Conservation (phyloP, 2,797 vertebrate species). For the Limosa lapponica region DNA sequence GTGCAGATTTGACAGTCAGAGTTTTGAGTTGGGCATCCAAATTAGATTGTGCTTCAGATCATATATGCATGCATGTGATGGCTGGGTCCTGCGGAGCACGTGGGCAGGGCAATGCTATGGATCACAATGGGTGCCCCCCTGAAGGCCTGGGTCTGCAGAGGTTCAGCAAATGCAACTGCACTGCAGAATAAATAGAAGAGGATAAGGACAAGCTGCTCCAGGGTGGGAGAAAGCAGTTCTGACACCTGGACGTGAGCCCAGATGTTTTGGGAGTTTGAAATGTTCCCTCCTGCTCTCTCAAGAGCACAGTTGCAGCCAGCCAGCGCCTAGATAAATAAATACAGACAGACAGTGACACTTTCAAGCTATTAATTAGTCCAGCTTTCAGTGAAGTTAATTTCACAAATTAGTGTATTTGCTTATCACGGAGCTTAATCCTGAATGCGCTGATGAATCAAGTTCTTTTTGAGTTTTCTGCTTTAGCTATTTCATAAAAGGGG, state of each 20-base stretch:
- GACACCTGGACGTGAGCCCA: conserved; percentile 27
- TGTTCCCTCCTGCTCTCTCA: conserved; percentile 14
- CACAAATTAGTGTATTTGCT: conserved; percentile 26
- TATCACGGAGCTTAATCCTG: neutral
- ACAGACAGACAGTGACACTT: conserved; percentile 2
- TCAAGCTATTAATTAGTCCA: conserved; percentile 31
- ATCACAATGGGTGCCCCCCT: neutral
- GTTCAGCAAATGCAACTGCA: neutral
- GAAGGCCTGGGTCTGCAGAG: neutral
- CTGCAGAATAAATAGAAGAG: neutral
- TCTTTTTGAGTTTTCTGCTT: neutral
- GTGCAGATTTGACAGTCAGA: neutral
- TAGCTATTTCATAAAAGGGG: neutral
- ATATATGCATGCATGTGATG: too few relatives aligned
- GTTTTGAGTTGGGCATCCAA: neutral
- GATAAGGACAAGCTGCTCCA: neutral
- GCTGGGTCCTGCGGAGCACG: neutral
- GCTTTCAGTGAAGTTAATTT: conserved; percentile 11
- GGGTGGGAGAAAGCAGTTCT: neutral
- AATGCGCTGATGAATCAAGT: neutral
- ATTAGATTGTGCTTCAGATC: neutral
- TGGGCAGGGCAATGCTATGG: neutral
- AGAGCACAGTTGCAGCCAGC: conserved; percentile 7
- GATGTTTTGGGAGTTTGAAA: conserved; percentile 30
- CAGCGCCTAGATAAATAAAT: conserved; percentile 2